Evolutionary conservation across 2,888 invertebrate genomes (phyloP), one percentile per base, ranked within the genome.

Genomic region (Campaea margaritaria): DNA sequence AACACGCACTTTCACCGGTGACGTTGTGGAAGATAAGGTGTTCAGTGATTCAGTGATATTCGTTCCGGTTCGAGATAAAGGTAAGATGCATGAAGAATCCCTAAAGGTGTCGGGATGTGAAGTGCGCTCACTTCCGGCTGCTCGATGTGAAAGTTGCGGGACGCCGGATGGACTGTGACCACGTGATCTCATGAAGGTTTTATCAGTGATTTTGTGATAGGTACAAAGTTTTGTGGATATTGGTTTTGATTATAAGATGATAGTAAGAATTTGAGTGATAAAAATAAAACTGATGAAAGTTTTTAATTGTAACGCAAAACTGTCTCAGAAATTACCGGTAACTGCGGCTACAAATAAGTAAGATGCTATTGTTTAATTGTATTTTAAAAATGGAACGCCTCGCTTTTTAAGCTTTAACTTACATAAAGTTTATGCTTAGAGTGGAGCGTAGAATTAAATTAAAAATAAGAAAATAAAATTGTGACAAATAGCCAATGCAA

Each of bases 1-100:
- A 80, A 80, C 87, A 92, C 91, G 89, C 87, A 90, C 91, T 91
- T 91, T 91, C 92, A 81, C 90, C 87, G 74, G 86, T 85, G 85
- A 85, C 79, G 67, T 75, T 72, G 84, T 83, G 82, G 83, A 85
- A 86, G 85, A 86, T 80, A 78, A 69, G 72, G 86, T 85, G 86
- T 80, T 78, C 78, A 85, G 91, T 91, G 91, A 86, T 81, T 83
- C 73, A 87, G 91, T 90, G 88, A 82, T 83, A 74, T 74, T 76
- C 73, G 76, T 75, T 72, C 77, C 76, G 78, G 81, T 67, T 73
- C 74, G 75, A 86, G 78, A 81, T 74, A 78, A 70, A 91, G 91
- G 91, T 91, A 91, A 91, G 89, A 73, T 74, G 72, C 71, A 72
- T 68, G 64, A 64, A 34, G 54, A 63, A 53, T 57, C 65, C 64